phyloP scores from a whole-genome alignment of 1,140 invertebrate species.

The Drosophila lacertosa region DNA sequence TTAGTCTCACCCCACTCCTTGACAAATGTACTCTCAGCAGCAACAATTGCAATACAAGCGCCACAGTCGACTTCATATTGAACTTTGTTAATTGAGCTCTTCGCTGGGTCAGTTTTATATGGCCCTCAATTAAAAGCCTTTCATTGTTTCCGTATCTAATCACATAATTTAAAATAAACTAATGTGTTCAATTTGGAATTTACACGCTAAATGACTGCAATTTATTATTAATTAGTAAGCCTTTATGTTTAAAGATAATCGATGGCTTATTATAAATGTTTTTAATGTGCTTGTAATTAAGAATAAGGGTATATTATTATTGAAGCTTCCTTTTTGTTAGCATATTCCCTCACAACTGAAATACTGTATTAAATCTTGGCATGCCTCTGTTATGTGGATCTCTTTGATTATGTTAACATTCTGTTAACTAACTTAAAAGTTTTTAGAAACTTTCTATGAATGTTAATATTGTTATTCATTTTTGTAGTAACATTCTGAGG shows the following conservation, averaged over 20 bases:
- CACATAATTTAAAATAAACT: neutral
- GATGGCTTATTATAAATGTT: neutral
- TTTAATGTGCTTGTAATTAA: too few species aligned
- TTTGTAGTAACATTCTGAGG: too few species aligned
- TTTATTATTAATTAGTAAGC: conserved; percentile 11
- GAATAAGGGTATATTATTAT: too few species aligned
- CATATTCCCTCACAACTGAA: neutral
- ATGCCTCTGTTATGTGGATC: neutral
- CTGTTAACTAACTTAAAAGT: too few species aligned
- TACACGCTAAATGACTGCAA: conserved; percentile 15
- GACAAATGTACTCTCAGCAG: conserved; percentile 1
- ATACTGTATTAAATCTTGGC: too few species aligned
- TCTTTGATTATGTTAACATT: neutral
- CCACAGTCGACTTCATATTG: neutral
- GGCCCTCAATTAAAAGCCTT: conserved; percentile 15
- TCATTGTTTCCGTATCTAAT: conserved; percentile 7
- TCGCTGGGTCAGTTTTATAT: conserved; percentile 8
- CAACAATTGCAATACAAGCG: neutral
- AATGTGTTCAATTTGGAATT: conserved; percentile 25
- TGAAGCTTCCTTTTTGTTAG: too few species aligned
- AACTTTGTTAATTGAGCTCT: conserved; percentile 2
- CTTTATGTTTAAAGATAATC: conserved; percentile 2
- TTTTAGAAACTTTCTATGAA: too few species aligned
- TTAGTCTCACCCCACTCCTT: neutral
- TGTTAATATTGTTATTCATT: too few species aligned